Percentiles rank a stretch among this genome's conserved stretches.
These are phyloP conservation scores for Ceyx margarethae DNA, from an alignment of 2,113 vertebrate species.

Conservation along the genomic window DNA sequence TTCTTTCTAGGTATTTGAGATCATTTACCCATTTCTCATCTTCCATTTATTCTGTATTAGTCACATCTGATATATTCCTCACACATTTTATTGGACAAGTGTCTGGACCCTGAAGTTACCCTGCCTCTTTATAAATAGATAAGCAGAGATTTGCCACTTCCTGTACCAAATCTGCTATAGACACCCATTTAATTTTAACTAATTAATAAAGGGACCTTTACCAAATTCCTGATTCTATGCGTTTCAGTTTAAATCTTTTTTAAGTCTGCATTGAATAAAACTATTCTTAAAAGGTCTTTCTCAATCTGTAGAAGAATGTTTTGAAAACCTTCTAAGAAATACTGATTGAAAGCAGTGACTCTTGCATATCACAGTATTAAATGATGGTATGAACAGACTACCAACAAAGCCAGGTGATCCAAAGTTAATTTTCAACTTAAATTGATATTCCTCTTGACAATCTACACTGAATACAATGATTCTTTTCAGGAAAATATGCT, in stretches of 20 bases:
- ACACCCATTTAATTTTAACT: background rate
- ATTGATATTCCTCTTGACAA: background rate
- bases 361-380: background rate
- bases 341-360: background rate
- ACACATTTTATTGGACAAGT: background rate
- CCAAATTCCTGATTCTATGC: background rate
- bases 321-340: slow-evolving; percentile 14
- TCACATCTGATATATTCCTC: background rate
- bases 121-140: slow-evolving; percentile 23
- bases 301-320: background rate
- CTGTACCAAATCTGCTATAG: background rate
- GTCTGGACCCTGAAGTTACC: background rate
- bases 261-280: slow-evolving; percentile 41
- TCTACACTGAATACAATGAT: background rate
- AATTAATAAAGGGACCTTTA: background rate
- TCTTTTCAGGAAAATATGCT: background rate
- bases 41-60: background rate
- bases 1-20: background rate
- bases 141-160: background rate
- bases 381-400: background rate
- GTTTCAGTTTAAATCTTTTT: background rate
- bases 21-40: background rate
- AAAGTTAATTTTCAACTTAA: slow-evolving; percentile 10
- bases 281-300: slow-evolving; percentile 49
- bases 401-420: background rate